Evolutionary conservation across 2,797 vertebrate species (phyloP).

Genomic region (Danionella dracula): DNA sequence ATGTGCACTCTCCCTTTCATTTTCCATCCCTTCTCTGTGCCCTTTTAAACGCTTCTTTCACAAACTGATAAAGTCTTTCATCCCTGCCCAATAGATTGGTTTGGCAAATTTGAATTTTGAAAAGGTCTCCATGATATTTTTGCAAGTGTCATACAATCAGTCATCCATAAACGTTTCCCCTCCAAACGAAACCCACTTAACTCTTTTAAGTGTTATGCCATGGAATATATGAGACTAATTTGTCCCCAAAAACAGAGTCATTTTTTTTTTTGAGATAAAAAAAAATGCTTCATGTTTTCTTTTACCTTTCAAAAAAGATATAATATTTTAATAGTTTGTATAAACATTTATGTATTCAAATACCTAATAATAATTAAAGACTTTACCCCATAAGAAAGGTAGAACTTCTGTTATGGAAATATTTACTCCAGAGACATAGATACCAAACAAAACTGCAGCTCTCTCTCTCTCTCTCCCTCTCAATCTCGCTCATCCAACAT

Average conservation of each 20-base stretch:
- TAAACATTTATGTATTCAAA: no score
- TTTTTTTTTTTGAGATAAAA: no score
- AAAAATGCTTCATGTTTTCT: no score
- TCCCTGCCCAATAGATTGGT: slow-evolving; percentile 53
- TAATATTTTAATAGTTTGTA: no score
- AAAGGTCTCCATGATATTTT: slow-evolving; percentile 58
- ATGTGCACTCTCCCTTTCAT: slow-evolving; percentile 13
- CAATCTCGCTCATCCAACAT: no score
- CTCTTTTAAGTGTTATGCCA: neutral
- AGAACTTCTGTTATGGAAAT: no score
- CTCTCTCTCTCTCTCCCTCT: no score
- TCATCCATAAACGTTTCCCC: slow-evolving; percentile 41
- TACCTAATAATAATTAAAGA: no score
- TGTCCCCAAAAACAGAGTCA: slow-evolving; percentile 4
- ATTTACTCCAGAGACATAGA: no score
- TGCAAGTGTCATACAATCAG: slow-evolving; percentile 46
- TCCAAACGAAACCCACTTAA: slow-evolving; percentile 29
- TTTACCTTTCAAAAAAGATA: no score
- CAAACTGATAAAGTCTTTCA: slow-evolving; percentile 49
- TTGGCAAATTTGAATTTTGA: slow-evolving; percentile 60
- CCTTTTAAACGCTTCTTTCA: slow-evolving; percentile 62
- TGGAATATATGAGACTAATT: neutral
- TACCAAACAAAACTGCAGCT: no score
- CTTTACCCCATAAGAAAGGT: no score
- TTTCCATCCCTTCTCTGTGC: slow-evolving; percentile 51